phyloP scores from a whole-genome alignment of 2,797 vertebrate genomes.

The Sebastes taczanowskii region DNA sequence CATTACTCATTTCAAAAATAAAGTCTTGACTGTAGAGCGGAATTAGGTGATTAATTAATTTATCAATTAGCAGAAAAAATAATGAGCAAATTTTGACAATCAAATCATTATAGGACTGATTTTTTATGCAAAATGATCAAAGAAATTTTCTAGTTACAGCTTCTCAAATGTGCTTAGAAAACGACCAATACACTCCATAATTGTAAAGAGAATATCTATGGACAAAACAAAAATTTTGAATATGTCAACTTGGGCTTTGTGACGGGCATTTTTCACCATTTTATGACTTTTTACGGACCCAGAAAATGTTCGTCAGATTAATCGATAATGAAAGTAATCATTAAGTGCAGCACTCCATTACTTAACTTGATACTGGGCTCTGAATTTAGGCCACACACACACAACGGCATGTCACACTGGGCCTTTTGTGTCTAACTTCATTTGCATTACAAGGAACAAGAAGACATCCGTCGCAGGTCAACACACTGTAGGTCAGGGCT shows the following conservation, averaged over 20 bases:
- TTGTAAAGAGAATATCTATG: no score
- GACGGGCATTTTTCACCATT: background rate
- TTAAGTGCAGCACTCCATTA: background rate
- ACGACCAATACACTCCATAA: no score
- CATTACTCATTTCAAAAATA: background rate
- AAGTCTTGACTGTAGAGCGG: background rate
- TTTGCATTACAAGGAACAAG: slow-evolving; percentile 69
- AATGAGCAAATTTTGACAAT: background rate
- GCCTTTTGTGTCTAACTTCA: slow-evolving; percentile 42
- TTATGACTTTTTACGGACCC: background rate
- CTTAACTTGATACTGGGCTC: background rate
- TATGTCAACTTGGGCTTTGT: background rate
- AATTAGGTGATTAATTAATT: background rate
- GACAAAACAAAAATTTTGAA: background rate
- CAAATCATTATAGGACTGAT: background rate
- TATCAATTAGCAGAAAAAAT: background rate
- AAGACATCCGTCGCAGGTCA: slow-evolving; percentile 27
- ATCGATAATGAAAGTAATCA: background rate
- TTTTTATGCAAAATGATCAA: background rate
- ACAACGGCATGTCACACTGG: slow-evolving; percentile 4
- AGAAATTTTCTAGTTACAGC: background rate
- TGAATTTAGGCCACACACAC: slow-evolving; percentile 19
- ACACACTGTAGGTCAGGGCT: slow-evolving; percentile 6
- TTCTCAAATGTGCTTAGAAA: background rate
- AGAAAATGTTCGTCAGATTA: background rate